phyloP scores from a whole-genome alignment of 2,888 invertebrate genomes.

The Lepeophtheirus nordmannii region DNA sequence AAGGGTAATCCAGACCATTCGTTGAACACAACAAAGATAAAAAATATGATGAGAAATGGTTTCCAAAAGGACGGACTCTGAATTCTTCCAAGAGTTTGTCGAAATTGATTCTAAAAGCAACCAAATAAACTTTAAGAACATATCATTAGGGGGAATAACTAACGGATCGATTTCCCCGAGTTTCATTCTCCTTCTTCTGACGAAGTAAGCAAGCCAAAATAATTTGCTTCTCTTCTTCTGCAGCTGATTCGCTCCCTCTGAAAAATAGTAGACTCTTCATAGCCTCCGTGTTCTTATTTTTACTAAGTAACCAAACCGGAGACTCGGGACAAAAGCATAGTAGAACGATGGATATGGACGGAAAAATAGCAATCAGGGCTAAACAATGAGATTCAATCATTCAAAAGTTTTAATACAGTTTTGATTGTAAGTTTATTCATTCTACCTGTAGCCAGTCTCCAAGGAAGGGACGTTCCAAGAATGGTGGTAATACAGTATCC shows the following conservation, averaged over 20 bases:
- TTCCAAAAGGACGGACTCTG: not conserved
- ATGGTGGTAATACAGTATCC: not conserved
- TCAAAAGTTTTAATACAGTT: too few species aligned
- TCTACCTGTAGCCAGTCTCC: not conserved
- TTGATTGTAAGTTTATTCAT: too few species aligned
- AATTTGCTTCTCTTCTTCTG: too few species aligned
- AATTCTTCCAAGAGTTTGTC: too few species aligned
- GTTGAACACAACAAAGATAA: not conserved
- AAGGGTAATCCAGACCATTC: conserved; percentile 1
- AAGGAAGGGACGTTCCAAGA: not conserved
- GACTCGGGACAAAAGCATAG: conserved; percentile 1
- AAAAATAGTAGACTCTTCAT: not conserved
- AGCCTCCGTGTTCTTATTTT: not conserved
- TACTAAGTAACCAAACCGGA: not conserved
- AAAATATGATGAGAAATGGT: not conserved
- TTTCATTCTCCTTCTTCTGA: too few species aligned
- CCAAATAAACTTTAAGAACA: too few species aligned
- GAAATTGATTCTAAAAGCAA: too few species aligned
- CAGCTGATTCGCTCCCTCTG: not conserved
- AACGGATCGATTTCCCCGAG: too few species aligned
- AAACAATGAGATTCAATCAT: too few species aligned
- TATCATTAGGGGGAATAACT: too few species aligned
- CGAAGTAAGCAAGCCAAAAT: too few species aligned
- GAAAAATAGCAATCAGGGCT: not conserved
- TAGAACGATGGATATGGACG: not conserved